Evolutionary conservation across 2,113 vertebrate species (phyloP), one percentile per base, ranked within the genome.

Genomic region (Cephalopholis sonnerati): DNA sequence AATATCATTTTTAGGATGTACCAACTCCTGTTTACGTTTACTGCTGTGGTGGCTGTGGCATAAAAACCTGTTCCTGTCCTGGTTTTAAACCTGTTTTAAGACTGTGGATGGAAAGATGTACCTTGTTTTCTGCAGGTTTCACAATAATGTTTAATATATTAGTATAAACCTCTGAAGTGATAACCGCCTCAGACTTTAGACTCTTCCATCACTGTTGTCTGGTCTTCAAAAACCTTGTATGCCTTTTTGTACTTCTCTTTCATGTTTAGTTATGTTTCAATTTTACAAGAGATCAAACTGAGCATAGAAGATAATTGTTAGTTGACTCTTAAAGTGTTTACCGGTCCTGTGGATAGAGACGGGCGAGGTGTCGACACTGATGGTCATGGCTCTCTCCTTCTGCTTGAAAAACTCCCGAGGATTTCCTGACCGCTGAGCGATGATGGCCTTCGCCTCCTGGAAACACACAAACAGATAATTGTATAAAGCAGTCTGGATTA

Each of bases 371-470:
- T 98, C 97, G 0, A 96, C 92, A 29, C 97, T 96, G 95, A 92
- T 91, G 51, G 95, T 93, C 0, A 97, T 94, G 3, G 96, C 97
- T 89, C 96, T 93, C 91, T 99, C 98, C 91, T 97, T 97, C 95
- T 83, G 91, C 92, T 97, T 98, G 94, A 99, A 99, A 90, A 97
- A 99, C 81, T 99, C 98, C 44, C 98, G 95, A 0, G 98, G 98
- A 92, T 99, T 99, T 87, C 96, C 97, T 0, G 97, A 96, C 32
- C 98, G 94, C 95, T 98, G 97, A 75, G 98, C 98, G 2, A 99
- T 99, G 90, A 99, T 98, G 88, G 98, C 98, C 27, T 98, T 98
- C 16, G 98, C 98, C 92, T 99, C 98, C 98, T 99, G 92, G 32
- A 74, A 54, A 79, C 17, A 74, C 8, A 78, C 39, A 76, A 24